phyloP scores from a whole-genome alignment of 2,113 vertebrate genomes.

The Nestor notabilis region DNA sequence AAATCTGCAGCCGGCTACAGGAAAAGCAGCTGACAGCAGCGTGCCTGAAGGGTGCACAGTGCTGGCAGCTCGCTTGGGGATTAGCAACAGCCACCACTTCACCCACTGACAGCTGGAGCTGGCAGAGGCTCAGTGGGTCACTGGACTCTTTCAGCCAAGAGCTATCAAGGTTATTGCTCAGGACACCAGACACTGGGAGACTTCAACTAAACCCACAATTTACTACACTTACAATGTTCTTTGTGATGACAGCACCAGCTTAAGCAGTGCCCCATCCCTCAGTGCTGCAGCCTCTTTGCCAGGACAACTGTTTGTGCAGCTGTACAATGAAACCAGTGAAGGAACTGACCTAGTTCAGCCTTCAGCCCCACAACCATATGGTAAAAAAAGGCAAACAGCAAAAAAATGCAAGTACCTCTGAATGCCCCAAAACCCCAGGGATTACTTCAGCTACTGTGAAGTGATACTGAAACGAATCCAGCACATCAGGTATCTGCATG shows the following conservation, averaged over 20 bases:
- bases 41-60: background rate
- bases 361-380: background rate
- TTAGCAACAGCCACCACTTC: accelerated
- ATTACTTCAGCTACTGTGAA: background rate
- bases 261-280: background rate
- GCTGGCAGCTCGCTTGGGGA: background rate
- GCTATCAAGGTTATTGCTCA: background rate
- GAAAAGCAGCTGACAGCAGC: background rate
- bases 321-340: background rate
- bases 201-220: background rate
- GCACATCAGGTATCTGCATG: background rate
- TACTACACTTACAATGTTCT: background rate
- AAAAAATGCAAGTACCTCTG: background rate
- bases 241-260: background rate
- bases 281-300: background rate
- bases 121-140: background rate
- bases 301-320: background rate
- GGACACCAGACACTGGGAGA: background rate
- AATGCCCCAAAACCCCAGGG: background rate
- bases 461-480: background rate
- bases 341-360: background rate
- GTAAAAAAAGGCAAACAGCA: background rate
- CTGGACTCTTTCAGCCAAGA: background rate
- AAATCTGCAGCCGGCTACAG: background rate
- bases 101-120: background rate